A percentile compares a stretch with the other conserved stretches of the same genome.
Conservation (phyloP, 2,797 vertebrate species). For the Enteromius argenteus region DNA sequence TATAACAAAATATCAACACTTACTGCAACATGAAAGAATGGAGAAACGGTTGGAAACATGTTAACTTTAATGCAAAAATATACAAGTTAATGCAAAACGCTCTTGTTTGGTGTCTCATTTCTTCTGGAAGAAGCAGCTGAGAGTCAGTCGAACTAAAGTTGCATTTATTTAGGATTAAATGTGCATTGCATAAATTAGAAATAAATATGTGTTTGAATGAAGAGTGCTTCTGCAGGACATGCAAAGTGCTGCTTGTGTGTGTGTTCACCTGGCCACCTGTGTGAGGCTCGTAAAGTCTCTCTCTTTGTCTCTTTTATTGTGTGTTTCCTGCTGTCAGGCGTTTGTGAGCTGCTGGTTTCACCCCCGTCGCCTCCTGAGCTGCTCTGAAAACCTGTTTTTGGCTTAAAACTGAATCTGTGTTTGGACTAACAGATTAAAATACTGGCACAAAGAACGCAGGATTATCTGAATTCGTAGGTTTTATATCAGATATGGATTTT, state of each 20-base stretch:
- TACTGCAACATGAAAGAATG: slow-evolving; percentile 93
- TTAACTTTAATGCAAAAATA: slow-evolving; percentile 99
- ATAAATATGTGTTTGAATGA: not conserved
- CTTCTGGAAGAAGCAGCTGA: not conserved
- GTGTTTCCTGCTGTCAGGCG: slow-evolving; percentile 74
- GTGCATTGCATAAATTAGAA: not conserved
- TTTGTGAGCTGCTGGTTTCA: slow-evolving; percentile 68
- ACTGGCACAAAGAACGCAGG: not conserved
- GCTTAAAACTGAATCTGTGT: not conserved
- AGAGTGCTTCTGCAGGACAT: not conserved
- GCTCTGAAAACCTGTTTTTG: not conserved
- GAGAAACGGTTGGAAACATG: slow-evolving; percentile 93
- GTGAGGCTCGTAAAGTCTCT: slow-evolving; percentile 81
- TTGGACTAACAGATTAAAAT: not conserved
- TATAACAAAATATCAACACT: slow-evolving; percentile 99
- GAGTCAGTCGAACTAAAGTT: not conserved
- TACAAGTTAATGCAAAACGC: slow-evolving; percentile 96
- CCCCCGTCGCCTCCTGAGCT: slow-evolving; percentile 17
- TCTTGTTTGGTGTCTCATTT: slow-evolving; percentile 77
- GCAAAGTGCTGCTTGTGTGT: not conserved
- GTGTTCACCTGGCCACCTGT: slow-evolving; percentile 75
- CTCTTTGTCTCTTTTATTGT: slow-evolving; percentile 76
- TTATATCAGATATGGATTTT: not conserved
- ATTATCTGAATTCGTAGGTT: too few relatives aligned
- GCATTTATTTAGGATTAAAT: not conserved